A percentile compares a stretch with the other conserved stretches of the same genome.
Conservation (phyloP, 1,140 invertebrate species). For the Diorhabda carinulata region DNA sequence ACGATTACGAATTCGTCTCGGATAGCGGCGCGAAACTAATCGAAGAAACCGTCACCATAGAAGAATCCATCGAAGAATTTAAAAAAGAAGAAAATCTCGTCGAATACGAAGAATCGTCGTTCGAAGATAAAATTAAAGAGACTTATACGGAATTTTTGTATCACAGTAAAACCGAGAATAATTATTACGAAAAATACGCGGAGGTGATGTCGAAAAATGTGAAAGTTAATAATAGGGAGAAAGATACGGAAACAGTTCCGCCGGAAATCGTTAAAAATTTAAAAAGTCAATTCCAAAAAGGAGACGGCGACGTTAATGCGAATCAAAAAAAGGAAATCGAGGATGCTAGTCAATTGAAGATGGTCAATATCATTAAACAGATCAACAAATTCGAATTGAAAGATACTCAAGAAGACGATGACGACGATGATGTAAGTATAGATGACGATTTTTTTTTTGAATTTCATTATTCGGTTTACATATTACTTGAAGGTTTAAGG, state of each 20-base stretch:
- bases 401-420: constrained; percentile 20
- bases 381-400: constrained; percentile 42
- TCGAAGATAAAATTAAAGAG: constrained; percentile 23
- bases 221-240: constrained; percentile 26
- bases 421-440: constrained; percentile 31
- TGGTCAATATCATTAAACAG: constrained; percentile 40
- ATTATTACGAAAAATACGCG: constrained; percentile 31
- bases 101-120: constrained; percentile 4
- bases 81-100: constrained; percentile 7
- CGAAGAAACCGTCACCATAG: constrained; percentile 8
- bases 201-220: constrained; percentile 28
- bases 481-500: too few relatives aligned
- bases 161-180: constrained; percentile 27
- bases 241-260: constrained; percentile 35
- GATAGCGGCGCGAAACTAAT: constrained; percentile 20
- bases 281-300: constrained; percentile 37
- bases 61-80: background rate
- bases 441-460: constrained; percentile 3
- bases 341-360: constrained; percentile 33
- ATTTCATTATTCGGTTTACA: too few relatives aligned
- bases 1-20: constrained; percentile 9
- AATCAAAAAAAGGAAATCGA: constrained; percentile 23
- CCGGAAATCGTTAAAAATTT: constrained; percentile 38
- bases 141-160: constrained; percentile 28
- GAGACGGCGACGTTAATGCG: constrained; percentile 16